These are phyloP conservation scores for Mandrillus leucophaeus DNA, from an alignment of 2,113 vertebrate genomes.

Conservation along the genomic window DNA sequence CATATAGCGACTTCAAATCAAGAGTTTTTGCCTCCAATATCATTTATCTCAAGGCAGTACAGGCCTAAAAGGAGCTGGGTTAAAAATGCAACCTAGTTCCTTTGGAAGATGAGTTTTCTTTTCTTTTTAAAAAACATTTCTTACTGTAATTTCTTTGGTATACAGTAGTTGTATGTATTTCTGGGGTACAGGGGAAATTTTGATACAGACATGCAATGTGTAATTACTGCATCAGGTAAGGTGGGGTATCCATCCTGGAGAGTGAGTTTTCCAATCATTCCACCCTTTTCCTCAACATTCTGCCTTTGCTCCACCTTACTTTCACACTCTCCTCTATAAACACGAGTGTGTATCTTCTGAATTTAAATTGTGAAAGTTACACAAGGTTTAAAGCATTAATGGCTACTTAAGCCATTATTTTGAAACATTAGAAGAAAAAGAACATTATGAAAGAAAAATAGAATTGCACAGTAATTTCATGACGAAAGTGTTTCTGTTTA, in stretches of 20 bases:
- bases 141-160: no score
- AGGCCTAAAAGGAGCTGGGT: not conserved
- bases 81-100: not conserved
- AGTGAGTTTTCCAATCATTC: not conserved
- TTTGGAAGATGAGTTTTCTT: not conserved
- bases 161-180: no score
- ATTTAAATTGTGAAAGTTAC: conserved; percentile 54
- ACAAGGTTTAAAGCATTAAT: conserved; percentile 64
- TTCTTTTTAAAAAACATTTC: no score
- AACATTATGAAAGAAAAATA: conserved; percentile 70
- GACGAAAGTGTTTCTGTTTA: conserved; percentile 67
- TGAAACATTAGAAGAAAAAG: conserved; percentile 40
- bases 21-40: not conserved
- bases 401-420: conserved; percentile 51
- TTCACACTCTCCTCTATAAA: conserved; percentile 16
- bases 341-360: not conserved
- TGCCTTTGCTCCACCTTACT: not conserved
- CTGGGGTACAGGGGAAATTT: no score
- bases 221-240: no score
- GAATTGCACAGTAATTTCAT: conserved; percentile 32
- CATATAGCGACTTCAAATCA: not conserved
- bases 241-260: not conserved
- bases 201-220: no score
- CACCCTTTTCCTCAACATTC: not conserved
- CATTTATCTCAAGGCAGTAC: not conserved